Evolutionary conservation across 2,888 invertebrate genomes (phyloP).

Genomic region (Cheilosia vulpina): DNA sequence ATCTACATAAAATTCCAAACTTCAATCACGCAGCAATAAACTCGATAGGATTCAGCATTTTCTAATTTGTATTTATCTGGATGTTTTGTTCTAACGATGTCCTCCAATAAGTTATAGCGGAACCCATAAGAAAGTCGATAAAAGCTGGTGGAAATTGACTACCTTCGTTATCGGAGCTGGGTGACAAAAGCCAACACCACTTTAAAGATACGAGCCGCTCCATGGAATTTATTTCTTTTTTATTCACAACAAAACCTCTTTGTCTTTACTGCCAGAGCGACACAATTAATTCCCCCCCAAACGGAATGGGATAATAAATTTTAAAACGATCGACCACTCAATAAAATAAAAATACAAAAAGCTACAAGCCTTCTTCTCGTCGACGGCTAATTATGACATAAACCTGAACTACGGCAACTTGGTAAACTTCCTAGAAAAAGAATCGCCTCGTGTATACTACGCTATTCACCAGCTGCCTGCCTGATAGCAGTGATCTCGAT

Average conservation of each 20-base stretch:
- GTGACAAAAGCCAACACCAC: slow-evolving; percentile 72
- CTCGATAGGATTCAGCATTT: background rate
- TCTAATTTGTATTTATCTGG: slow-evolving; percentile 47
- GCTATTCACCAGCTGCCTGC: slow-evolving; percentile 26
- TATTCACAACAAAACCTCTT: slow-evolving; percentile 24
- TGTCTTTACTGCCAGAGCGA: slow-evolving; percentile 27
- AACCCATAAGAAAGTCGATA: slow-evolving; percentile 57
- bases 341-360: slow-evolving; percentile 26
- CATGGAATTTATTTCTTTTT: slow-evolving; percentile 55
- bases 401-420: slow-evolving; percentile 39
- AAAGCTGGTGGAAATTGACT: slow-evolving; percentile 54
- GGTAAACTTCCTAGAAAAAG: slow-evolving; percentile 65
- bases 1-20: slow-evolving; percentile 36
- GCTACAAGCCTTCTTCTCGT: slow-evolving; percentile 13
- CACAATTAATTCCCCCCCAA: slow-evolving; percentile 48
- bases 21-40: slow-evolving; percentile 12
- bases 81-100: slow-evolving; percentile 64
- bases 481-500: slow-evolving; percentile 11
- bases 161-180: slow-evolving; percentile 51
- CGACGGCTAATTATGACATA: slow-evolving; percentile 67
- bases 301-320: slow-evolving; percentile 52
- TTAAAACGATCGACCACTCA: slow-evolving; percentile 33
- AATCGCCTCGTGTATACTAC: background rate
- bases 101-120: slow-evolving; percentile 43
- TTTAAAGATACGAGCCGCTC: slow-evolving; percentile 63